These are phyloP conservation scores for Polietes domitor DNA, from an alignment of 2,888 invertebrate genomes.

Conservation along the genomic window DNA sequence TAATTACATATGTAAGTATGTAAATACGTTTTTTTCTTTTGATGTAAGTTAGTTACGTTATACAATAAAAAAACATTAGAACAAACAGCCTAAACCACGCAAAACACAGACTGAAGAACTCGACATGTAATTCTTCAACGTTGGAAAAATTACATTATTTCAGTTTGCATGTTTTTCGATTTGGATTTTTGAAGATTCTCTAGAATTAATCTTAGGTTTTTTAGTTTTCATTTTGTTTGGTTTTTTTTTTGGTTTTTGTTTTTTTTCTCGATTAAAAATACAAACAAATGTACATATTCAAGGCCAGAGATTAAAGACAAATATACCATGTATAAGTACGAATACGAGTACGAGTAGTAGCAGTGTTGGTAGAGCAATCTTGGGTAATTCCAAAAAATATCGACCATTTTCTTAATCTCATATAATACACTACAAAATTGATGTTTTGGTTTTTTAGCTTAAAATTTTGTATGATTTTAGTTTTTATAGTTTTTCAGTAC, in stretches of 20 bases:
- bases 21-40: conserved; percentile 18
- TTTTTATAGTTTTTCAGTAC: no score
- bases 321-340: not conserved
- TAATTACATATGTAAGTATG: conserved; percentile 8
- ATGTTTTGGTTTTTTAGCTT: no score
- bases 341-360: not conserved
- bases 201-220: not conserved
- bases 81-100: conserved; percentile 80
- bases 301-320: conserved; percentile 11
- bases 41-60: not conserved
- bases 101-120: conserved; percentile 80
- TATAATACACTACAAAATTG: no score
- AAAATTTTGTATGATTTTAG: no score
- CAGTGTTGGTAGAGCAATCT: not conserved
- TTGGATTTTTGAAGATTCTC: conserved; percentile 53
- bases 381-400: no score
- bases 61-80: not conserved
- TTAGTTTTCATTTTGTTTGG: not conserved
- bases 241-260: not conserved
- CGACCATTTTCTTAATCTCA: no score
- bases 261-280: conserved; percentile 25
- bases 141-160: conserved; percentile 63
- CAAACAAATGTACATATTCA: conserved; percentile 46
- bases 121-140: conserved; percentile 76
- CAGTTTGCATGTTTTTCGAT: conserved; percentile 60